Conservation (phyloP, 1,140 invertebrate genomes). For the Caligus rogercresseyi region DNA sequence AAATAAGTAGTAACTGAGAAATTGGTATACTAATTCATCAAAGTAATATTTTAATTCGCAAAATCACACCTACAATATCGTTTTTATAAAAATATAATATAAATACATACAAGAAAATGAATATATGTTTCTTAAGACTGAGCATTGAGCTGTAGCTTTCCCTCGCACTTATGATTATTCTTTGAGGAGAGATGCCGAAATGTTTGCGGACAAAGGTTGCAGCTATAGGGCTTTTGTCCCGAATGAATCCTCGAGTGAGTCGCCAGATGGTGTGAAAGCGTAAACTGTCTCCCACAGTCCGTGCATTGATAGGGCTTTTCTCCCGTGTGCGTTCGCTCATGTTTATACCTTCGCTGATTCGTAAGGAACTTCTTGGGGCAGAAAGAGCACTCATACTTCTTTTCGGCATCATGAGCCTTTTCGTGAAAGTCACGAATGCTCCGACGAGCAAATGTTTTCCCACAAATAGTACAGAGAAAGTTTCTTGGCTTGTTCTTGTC, state of each 20-base stretch:
- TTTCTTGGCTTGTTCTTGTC: conserved; percentile 1
- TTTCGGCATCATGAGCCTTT: conserved; percentile 24
- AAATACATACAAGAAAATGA: too few species aligned
- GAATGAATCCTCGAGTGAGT: conserved; percentile 31
- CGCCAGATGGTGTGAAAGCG: conserved; percentile 23
- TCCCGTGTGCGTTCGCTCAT: conserved; percentile 41
- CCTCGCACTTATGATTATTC: conserved; percentile 18
- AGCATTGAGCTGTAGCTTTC: too few species aligned
- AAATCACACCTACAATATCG: too few species aligned
- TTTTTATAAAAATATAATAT: too few species aligned
- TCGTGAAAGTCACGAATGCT: conserved; percentile 21
- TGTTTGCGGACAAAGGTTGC: conserved; percentile 26
- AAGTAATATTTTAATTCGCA: too few species aligned
- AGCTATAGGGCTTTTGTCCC: conserved; percentile 30
- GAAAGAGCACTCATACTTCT: conserved; percentile 31
- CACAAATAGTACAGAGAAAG: conserved; percentile 23
- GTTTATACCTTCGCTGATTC: conserved; percentile 29
- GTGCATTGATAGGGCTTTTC: conserved; percentile 30
- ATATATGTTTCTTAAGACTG: too few species aligned
- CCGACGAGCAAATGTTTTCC: conserved; percentile 20
- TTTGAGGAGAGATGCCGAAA: conserved; percentile 13
- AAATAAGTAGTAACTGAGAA: too few species aligned
- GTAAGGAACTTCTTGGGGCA: conserved; percentile 45
- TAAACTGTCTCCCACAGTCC: conserved; percentile 13
- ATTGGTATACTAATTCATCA: too few species aligned